These are phyloP conservation scores for Agrypnia vestita DNA, from an alignment of 1,140 invertebrate genomes.

Conservation along the genomic window DNA sequence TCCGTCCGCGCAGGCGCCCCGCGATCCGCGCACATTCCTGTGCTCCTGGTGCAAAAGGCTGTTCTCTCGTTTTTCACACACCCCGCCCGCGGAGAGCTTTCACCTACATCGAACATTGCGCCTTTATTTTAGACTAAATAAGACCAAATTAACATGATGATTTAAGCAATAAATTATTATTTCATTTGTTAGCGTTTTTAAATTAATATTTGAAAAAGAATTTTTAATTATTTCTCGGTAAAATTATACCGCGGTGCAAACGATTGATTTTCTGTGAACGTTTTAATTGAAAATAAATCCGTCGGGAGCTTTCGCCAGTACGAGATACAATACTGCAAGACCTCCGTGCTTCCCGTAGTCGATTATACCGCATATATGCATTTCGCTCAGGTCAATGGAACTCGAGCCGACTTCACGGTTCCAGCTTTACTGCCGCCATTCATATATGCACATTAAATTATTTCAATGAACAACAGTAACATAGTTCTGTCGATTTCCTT, in stretches of 20 bases:
- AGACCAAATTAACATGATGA: too few species aligned
- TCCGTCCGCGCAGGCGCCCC: constrained; percentile 14
- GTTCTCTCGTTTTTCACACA: constrained; percentile 9
- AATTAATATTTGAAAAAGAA: too few species aligned
- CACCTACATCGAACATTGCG: neutral
- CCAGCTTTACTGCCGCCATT: constrained; percentile 44
- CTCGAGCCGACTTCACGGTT: constrained; percentile 50
- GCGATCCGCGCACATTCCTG: constrained; percentile 53
- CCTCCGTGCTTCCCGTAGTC: constrained; percentile 21
- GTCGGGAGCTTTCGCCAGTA: constrained; percentile 42
- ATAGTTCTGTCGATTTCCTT: constrained; percentile 24
- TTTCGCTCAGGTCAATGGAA: constrained; percentile 53
- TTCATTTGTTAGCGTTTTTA: too few species aligned
- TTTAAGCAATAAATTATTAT: too few species aligned
- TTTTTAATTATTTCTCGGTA: too few species aligned
- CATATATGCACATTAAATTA: constrained; percentile 50
- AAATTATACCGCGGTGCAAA: too few species aligned
- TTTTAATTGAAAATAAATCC: too few species aligned
- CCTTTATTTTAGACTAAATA: too few species aligned
- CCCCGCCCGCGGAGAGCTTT: constrained; percentile 18
- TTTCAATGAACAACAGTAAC: constrained; percentile 51
- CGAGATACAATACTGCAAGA: neutral
- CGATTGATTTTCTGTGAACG: too few species aligned
- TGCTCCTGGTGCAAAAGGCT: constrained; percentile 30
- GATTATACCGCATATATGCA: constrained; percentile 37